phyloP scores from a whole-genome alignment of 2,888 invertebrate species.

The Philaethria dido region DNA sequence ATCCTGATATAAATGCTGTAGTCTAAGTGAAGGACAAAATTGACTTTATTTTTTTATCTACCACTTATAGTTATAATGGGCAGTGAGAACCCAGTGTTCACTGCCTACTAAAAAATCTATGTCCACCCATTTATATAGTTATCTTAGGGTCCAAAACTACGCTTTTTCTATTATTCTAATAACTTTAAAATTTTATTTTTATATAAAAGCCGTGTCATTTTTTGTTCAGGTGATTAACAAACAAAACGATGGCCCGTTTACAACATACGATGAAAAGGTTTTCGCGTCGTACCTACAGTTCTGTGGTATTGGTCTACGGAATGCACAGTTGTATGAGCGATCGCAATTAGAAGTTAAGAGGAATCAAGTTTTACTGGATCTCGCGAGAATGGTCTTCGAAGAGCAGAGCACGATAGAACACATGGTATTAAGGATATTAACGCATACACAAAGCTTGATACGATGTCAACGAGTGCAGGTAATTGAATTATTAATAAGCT shows the following conservation, averaged over 20 bases:
- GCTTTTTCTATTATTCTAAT: too few relatives aligned
- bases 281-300: constrained; percentile 97
- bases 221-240: constrained; percentile 91
- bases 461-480: constrained; percentile 98
- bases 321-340: constrained; percentile 97
- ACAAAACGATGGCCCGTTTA: constrained; percentile 92
- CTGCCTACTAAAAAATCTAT: too few relatives aligned
- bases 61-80: not conserved
- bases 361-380: constrained; percentile 96
- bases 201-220: too few relatives aligned
- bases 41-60: not conserved
- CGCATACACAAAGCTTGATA: constrained; percentile 96
- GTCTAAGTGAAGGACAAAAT: not conserved
- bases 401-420: constrained; percentile 98
- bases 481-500: constrained; percentile 47
- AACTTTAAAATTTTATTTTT: too few relatives aligned
- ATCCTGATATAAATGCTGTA: not conserved
- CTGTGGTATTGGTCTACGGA: constrained; percentile 97
- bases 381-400: constrained; percentile 98
- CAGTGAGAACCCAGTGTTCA: not conserved
- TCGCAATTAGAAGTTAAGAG: constrained; percentile 97
- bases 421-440: constrained; percentile 95
- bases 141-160: too few relatives aligned
- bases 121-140: too few relatives aligned
- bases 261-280: constrained; percentile 93